Conservation (phyloP, 1,140 invertebrate species). For the Ips nitidus region DNA sequence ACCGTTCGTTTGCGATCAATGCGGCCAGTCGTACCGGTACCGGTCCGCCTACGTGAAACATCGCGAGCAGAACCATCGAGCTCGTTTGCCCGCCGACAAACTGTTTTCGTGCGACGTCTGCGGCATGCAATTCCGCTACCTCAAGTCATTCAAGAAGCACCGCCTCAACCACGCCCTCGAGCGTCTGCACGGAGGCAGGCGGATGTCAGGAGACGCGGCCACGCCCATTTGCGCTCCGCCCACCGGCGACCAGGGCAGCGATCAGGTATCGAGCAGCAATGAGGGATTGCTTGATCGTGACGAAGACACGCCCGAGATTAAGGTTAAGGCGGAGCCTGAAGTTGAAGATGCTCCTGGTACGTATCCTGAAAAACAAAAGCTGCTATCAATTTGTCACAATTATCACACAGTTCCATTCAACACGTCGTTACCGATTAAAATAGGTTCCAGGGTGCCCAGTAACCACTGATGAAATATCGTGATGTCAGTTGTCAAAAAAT, state of each 20-base stretch:
- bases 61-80: constrained; percentile 84
- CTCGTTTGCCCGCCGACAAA: constrained; percentile 81
- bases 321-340: constrained; percentile 41
- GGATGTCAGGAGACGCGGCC: constrained; percentile 14
- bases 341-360: constrained; percentile 34
- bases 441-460: too few species aligned
- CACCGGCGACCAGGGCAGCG: constrained; percentile 37
- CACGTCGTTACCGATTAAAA: too few species aligned
- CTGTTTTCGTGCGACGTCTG: constrained; percentile 87
- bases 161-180: constrained; percentile 82
- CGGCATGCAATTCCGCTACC: constrained; percentile 79
- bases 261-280: constrained; percentile 51
- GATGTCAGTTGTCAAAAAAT: too few species aligned
- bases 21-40: constrained; percentile 86
- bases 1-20: constrained; percentile 88
- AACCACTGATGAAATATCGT: too few species aligned
- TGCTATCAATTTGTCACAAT: background rate
- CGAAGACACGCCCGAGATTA: constrained; percentile 30
- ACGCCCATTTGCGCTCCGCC: background rate
- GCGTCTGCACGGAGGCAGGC: constrained; percentile 68
- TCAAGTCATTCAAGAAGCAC: constrained; percentile 89
- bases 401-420: too few species aligned
- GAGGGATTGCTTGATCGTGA: constrained; percentile 46
- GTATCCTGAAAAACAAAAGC: background rate
- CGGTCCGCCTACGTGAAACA: constrained; percentile 86